These are phyloP conservation scores for Lingula anatina DNA, from an alignment of 2,888 invertebrate species.

Conservation along the genomic window DNA sequence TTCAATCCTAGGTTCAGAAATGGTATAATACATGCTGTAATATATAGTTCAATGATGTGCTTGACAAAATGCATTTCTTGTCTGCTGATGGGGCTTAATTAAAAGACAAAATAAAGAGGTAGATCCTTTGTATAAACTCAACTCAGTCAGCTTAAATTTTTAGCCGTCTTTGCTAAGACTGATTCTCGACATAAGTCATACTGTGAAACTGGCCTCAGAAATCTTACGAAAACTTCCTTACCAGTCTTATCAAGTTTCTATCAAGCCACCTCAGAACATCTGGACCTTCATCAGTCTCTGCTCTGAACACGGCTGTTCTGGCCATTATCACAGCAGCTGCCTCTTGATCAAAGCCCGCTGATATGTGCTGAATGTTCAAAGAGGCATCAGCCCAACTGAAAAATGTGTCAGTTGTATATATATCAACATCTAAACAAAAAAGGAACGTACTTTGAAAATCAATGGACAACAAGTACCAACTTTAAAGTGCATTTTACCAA, in stretches of 20 bases:
- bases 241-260: constrained; percentile 92
- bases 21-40: no score
- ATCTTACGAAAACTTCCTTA: no score
- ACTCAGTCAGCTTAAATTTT: no score
- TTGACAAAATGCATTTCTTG: no score
- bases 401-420: background rate
- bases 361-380: constrained; percentile 78
- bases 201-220: no score
- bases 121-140: no score
- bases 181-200: no score
- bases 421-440: constrained; percentile 1
- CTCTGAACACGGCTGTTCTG: constrained; percentile 90
- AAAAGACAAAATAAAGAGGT: no score
- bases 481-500: no score
- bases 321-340: constrained; percentile 97
- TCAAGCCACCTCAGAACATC: constrained; percentile 99
- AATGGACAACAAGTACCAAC: background rate
- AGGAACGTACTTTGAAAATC: background rate
- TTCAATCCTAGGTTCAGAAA: background rate
- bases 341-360: constrained; percentile 96
- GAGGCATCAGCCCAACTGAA: constrained; percentile 91
- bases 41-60: no score
- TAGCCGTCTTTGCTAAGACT: no score
- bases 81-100: no score
- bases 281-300: constrained; percentile 79